phyloP scores from a whole-genome alignment of 2,113 vertebrate species.

The Pholis gunnellus region DNA sequence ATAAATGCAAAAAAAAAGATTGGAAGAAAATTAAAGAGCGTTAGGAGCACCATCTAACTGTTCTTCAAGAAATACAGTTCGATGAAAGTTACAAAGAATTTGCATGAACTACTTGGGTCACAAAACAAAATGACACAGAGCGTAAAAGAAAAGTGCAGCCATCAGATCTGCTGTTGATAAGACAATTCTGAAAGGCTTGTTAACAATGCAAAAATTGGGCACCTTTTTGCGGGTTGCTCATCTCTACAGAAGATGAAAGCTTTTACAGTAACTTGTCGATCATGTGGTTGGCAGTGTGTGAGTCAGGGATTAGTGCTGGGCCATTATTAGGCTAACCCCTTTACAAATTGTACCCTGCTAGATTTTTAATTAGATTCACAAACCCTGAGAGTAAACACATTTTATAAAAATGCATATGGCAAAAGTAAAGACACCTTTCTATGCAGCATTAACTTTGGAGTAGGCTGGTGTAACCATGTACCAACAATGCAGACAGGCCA shows the following conservation, averaged over 20 bases:
- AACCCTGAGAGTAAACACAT: conserved; percentile 13
- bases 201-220: background rate
- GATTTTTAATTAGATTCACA: conserved; percentile 46
- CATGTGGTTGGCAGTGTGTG: conserved; percentile 1
- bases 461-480: conserved; percentile 64
- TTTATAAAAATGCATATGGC: conserved; percentile 1
- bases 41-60: background rate
- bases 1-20: background rate
- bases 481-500: conserved; percentile 73
- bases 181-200: background rate
- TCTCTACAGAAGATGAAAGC: conserved; percentile 12
- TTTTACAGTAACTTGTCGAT: conserved; percentile 1
- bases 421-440: conserved; percentile 34
- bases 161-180: background rate
- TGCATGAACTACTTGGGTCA: background rate
- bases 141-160: background rate
- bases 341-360: conserved; percentile 20
- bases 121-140: background rate
- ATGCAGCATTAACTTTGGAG: conserved; percentile 54
- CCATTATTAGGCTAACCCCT: conserved; percentile 8
- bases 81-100: background rate
- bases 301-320: conserved; percentile 16
- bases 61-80: background rate
- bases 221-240: background rate
- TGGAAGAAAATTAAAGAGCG: background rate